Conservation (phyloP, 2,113 vertebrate genomes). For the Dasyurus viverrinus region DNA sequence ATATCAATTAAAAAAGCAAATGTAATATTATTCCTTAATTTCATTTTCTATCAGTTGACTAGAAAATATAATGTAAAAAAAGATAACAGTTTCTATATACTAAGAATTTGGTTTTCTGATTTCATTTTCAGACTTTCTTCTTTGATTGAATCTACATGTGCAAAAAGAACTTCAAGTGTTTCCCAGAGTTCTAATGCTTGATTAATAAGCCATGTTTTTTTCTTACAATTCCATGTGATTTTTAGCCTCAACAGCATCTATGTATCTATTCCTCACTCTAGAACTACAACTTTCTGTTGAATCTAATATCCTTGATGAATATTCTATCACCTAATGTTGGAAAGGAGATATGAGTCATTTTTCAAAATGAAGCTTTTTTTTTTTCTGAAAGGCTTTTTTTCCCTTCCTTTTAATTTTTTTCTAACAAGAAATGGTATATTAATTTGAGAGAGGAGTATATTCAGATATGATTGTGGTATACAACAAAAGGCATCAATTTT, state of each 20-base stretch:
- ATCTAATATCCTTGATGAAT: slow-evolving; percentile 77
- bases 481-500: not conserved
- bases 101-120: slow-evolving; percentile 99
- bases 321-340: slow-evolving; percentile 63
- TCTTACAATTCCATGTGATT: slow-evolving; percentile 98
- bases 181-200: slow-evolving; percentile 98
- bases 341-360: not conserved
- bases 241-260: slow-evolving; percentile 96
- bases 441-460: not conserved
- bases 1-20: slow-evolving; percentile 66
- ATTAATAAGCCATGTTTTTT: slow-evolving; percentile 97
- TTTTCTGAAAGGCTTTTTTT: not conserved
- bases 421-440: not conserved
- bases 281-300: slow-evolving; percentile 79
- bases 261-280: slow-evolving; percentile 96
- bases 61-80: slow-evolving; percentile 95
- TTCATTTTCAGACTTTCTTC: slow-evolving; percentile 99
- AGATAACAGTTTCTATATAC: slow-evolving; percentile 99
- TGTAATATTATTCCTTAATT: slow-evolving; percentile 73
- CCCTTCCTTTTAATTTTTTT: not conserved
- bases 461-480: not conserved
- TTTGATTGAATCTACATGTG: slow-evolving; percentile 97
- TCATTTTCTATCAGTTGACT: slow-evolving; percentile 98
- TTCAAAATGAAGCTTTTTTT: not conserved
- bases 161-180: slow-evolving; percentile 97